Base-by-base conservation (phyloP, 2,888 invertebrate species). In the Lepeophtheirus nordmannii region DNA sequence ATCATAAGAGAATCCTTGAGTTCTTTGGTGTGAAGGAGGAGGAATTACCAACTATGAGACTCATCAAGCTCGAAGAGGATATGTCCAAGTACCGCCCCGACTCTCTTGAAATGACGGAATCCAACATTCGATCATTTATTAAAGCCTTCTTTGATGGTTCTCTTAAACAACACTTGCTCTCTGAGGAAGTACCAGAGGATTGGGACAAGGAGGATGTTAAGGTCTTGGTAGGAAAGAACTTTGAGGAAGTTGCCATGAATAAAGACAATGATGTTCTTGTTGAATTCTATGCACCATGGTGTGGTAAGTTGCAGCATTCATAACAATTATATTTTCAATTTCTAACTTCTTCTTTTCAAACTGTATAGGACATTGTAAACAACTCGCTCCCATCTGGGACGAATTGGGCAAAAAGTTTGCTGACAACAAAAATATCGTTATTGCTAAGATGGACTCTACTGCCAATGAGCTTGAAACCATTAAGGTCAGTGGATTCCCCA, bases 221-320 rank as follows among this genome's bases (percentile, higher is more conserved):
- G 80, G 69, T 82, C 64, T 82, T 99, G 68, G 96, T 96, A 67
- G 86, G 94, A 70, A 86, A 85, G 75, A 99, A 98, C 82, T 99
- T 98, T 77, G 89, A 91, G 72, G 85, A 86, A 71, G 87, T 99
- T 71, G 98, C 85, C 62, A 82, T 87, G 70, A 87, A 97, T 77
- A 81, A 82, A 72, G 80, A 78, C 71, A 97, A 96, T 81, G 85
- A 85, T 73, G 98, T 97, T 62, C 82, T 99, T 68, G 96, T 99
- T 70, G 97, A 98, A 80, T 99, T 98, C 81, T 98, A 96, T 78
- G 96, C 96, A 65, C 96, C 97, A 68, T 97, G 97, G 97, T 82
- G 81, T 68, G 70, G 69, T 10, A 69, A 70, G 59, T 39, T 46
- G 53, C 8, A 46, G 2, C 17, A 5, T 8, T 5, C n/a, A 5